These are phyloP conservation scores for Callipepla squamata DNA, from an alignment of 2,113 vertebrate species.

Conservation along the genomic window DNA sequence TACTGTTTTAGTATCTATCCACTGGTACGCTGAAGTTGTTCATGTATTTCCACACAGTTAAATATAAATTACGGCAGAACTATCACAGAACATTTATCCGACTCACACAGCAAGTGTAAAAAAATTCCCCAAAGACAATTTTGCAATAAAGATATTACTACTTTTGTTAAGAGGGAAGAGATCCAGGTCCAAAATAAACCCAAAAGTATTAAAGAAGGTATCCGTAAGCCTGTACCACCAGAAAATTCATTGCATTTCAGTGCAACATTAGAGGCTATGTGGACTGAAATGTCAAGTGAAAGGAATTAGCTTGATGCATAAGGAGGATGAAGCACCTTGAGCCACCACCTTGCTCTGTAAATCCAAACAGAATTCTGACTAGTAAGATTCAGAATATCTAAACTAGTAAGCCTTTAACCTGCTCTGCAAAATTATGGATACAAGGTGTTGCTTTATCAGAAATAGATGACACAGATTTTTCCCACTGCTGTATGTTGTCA, in stretches of 20 bases:
- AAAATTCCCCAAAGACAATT: neutral
- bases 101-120: neutral
- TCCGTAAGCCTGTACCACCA: rapidly evolving
- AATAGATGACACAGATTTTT: neutral
- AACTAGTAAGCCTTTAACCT: neutral
- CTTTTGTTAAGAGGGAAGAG: neutral
- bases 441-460: neutral
- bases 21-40: neutral
- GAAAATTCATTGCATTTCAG: neutral
- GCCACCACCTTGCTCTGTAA: neutral
- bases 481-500: neutral
- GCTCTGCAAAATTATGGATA: neutral
- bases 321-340: neutral
- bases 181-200: neutral
- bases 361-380: neutral
- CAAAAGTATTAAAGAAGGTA: rapidly evolving
- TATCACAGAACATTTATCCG: neutral
- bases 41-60: neutral
- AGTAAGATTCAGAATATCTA: neutral
- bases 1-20: neutral
- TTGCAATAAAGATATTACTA: neutral
- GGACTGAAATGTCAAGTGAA: neutral
- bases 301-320: neutral
- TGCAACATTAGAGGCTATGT: neutral
- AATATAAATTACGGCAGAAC: neutral